phyloP scores from a whole-genome alignment of 2,113 vertebrate species.

The Dryoscopus gambensis region DNA sequence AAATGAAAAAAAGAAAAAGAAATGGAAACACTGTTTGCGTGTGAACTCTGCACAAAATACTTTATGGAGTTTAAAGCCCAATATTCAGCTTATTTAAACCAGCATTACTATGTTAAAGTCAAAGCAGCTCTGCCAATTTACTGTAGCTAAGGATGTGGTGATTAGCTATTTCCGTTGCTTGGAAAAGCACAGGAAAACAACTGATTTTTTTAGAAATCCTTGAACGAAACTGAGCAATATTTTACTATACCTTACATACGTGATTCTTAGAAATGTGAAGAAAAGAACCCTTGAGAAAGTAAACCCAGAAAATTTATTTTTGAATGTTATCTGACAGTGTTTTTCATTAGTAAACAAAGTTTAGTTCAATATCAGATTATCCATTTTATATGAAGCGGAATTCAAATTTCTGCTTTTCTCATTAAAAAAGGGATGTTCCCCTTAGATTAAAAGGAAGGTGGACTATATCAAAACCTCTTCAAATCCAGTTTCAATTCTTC shows the following conservation, averaged over 20 bases:
- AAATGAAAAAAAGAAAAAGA: neutral
- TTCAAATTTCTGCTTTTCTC: slow-evolving; percentile 33
- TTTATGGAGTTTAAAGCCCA: neutral
- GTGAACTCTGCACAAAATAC: neutral
- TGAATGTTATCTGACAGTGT: neutral
- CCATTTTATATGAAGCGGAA: neutral
- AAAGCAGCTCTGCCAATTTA: neutral
- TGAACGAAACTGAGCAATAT: slow-evolving; percentile 21
- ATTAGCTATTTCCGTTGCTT: neutral
- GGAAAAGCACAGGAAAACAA: neutral
- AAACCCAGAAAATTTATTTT: slow-evolving; percentile 31
- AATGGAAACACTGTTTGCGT: neutral
- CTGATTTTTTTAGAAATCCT: neutral
- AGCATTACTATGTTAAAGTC: neutral
- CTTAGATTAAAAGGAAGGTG: slow-evolving; percentile 52
- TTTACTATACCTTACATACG: neutral
- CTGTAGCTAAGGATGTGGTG: neutral
- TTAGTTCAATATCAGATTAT: neutral
- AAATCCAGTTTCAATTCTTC: slow-evolving; percentile 10
- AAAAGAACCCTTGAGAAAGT: slow-evolving; percentile 12
- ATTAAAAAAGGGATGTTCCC: slow-evolving; percentile 30
- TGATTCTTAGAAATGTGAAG: slow-evolving; percentile 32
- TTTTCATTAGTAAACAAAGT: neutral
- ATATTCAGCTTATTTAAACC: neutral
- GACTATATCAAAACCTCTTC: slow-evolving; percentile 21